A percentile compares a stretch with the other conserved stretches of the same genome.
Evolutionary conservation across 2,113 vertebrate genomes (phyloP).

Genomic region (Xiphorhynchus elegans): DNA sequence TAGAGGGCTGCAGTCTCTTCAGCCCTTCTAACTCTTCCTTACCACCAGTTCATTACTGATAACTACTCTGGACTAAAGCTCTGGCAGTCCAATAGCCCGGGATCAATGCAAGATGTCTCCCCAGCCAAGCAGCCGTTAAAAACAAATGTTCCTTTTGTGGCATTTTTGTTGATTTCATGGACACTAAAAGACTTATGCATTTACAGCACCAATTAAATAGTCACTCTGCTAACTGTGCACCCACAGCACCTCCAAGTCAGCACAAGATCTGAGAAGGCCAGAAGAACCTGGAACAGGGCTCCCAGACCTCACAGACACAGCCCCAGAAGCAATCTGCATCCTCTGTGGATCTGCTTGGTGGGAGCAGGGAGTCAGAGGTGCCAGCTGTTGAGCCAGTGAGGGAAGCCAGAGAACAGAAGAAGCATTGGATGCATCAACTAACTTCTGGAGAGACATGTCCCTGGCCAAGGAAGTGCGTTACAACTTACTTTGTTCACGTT

Average conservation of each 20-base stretch:
- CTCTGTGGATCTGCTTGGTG: accelerated
- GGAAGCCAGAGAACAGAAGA: background rate
- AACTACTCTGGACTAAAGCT: background rate
- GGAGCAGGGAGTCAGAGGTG: background rate
- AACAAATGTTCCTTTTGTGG: background rate
- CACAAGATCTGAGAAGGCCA: background rate
- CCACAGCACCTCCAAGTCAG: background rate
- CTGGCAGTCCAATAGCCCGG: background rate
- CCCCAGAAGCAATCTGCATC: background rate
- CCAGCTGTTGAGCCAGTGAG: accelerated
- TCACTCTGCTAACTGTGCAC: background rate
- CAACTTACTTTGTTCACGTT: background rate
- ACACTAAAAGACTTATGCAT: background rate
- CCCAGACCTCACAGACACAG: background rate
- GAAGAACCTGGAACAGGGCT: background rate
- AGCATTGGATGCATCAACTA: accelerated
- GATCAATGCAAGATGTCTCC: background rate
- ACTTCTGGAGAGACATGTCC: background rate
- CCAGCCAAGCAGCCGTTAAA: background rate
- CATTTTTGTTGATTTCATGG: background rate
- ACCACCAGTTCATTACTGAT: background rate
- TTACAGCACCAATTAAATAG: background rate
- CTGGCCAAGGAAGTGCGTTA: background rate
- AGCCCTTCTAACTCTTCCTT: background rate
- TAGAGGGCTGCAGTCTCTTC: background rate